Conservation (phyloP, 2,113 vertebrate genomes). For the Anolis sagrei region DNA sequence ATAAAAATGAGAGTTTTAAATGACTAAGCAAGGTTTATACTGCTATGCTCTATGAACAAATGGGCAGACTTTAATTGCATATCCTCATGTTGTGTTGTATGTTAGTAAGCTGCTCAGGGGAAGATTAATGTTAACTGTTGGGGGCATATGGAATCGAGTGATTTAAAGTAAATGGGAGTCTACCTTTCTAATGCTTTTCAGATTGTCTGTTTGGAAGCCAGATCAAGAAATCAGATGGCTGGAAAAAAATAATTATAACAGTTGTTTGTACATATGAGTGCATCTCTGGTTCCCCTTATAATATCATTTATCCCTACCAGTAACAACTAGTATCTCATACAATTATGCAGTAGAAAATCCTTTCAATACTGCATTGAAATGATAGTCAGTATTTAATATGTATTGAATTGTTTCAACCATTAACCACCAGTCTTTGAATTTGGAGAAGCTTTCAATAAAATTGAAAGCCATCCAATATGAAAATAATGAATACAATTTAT, state of each 20-base stretch:
- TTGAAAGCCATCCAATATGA: not conserved
- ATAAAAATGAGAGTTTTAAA: constrained; percentile 48
- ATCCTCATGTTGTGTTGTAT: constrained; percentile 29
- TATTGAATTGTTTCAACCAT: not conserved
- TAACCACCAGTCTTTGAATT: not conserved
- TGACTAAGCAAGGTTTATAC: constrained; percentile 27
- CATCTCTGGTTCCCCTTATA: not conserved
- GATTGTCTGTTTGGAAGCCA: constrained; percentile 41
- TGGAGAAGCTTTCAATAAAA: not conserved
- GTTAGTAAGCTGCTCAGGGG: constrained; percentile 51
- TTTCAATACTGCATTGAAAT: not conserved
- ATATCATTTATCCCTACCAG: not conserved
- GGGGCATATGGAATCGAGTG: constrained; percentile 38
- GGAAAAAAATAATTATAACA: constrained; percentile 35
- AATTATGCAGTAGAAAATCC: not conserved
- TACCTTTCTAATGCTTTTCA: constrained; percentile 25
- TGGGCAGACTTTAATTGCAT: constrained; percentile 51
- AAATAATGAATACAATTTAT: not conserved
- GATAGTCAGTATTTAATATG: not conserved
- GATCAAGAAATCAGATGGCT: constrained; percentile 37
- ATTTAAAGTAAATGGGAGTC: constrained; percentile 63
- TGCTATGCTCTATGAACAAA: constrained; percentile 45
- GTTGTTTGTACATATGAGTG: not conserved
- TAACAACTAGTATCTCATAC: not conserved
- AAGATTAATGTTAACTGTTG: constrained; percentile 49